Base-by-base conservation (phyloP, 1,140 invertebrate species). In the Brachystomella parvula region DNA sequence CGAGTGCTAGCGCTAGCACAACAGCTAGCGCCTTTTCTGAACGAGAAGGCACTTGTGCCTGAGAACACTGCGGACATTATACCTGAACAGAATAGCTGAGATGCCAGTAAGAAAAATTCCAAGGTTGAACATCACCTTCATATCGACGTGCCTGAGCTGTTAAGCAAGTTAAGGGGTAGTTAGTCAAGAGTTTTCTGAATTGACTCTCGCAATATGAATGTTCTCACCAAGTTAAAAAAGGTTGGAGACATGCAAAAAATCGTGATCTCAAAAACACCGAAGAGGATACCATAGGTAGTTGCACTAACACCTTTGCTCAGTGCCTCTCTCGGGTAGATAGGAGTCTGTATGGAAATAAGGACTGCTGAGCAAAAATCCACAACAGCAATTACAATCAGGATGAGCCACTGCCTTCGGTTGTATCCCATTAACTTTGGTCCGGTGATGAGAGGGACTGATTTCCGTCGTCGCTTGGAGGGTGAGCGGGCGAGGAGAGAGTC, bases 201-300 rank as follows among this genome's bases (percentile, higher is more conserved):
- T 44, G 21, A 63, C 61, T 19, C 47, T 64, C 2, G 32, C 47
- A 59, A 64, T 24, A 28, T 32, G 44, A 57, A 19, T 61, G 21
- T 21, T 74, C 81, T 81, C 75, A 89, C 86, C 79, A 90, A 85
- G 74, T 88, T 86, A 60, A 92, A 92, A 78, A 92, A 94, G 12
- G 95, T 71, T 0, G 92, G 94, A 74, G 90, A 92, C 39, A 92
- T 83, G 15, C 94, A 75, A 76, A 95, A 94, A 26, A 94, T 92
- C 0, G 90, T 85, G 19, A 96, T 78, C 76, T 96, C 92, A 79
- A 95, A 96, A 33, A 92, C 82, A 0, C 93, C 92, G 77, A 96
- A 96, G 0, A 96, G 91, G 47, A 95, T 79, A 1, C 93, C 93
- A 80, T 92, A 93, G 73, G 93, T 89, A n/a, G 90, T 88, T 0